Evolutionary conservation across 1,140 invertebrate genomes (phyloP).

Genomic region (Dendrolimus kikuchii): DNA sequence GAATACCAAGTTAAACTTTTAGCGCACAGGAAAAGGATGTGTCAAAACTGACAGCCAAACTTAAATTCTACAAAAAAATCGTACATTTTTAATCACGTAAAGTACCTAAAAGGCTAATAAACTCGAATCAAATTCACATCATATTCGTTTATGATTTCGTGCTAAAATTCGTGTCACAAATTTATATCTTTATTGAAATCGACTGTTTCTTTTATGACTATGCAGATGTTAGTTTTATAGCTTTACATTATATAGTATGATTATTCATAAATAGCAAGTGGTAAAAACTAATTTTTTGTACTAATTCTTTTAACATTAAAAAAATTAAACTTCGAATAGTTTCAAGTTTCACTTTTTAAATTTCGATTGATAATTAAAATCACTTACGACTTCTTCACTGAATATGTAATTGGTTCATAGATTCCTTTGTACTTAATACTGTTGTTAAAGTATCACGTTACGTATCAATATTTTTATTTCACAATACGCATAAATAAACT

Average conservation of each 20-base stretch:
- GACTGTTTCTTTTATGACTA: conserved; percentile 6
- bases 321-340: conserved; percentile 1
- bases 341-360: not conserved
- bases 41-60: no score
- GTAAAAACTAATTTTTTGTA: not conserved
- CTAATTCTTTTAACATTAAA: no score
- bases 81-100: no score
- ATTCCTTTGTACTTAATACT: conserved; percentile 2
- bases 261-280: not conserved
- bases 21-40: no score
- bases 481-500: conserved; percentile 8
- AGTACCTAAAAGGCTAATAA: no score
- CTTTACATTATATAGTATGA: conserved; percentile 10
- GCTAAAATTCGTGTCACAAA: no score
- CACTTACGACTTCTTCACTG: conserved; percentile 16
- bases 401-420: conserved; percentile 13
- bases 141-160: no score
- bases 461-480: conserved; percentile 8
- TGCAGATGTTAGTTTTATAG: conserved; percentile 8
- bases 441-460: conserved; percentile 2
- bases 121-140: no score
- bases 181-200: no score
- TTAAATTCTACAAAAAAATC: no score
- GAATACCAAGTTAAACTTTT: no score
- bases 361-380: not conserved